These are phyloP conservation scores for Hippocampus abdominalis DNA, from an alignment of 2,113 vertebrate species.

Conservation along the genomic window DNA sequence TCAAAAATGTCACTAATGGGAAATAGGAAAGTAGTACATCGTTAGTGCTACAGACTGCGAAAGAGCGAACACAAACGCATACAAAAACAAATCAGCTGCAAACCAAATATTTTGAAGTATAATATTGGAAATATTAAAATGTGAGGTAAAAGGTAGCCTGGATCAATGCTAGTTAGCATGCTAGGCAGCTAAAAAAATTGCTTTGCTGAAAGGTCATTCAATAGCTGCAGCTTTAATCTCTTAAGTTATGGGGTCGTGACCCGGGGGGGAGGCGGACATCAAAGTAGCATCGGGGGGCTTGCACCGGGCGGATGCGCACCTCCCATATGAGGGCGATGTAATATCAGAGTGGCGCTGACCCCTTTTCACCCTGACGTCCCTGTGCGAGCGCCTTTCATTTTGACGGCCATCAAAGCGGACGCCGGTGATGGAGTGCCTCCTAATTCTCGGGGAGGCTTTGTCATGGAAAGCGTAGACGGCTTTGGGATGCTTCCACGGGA, in stretches of 20 bases:
- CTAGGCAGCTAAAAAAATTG: background rate
- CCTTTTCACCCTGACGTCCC: conserved; percentile 30
- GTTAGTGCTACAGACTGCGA: too few relatives aligned
- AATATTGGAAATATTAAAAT: background rate
- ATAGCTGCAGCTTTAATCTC: background rate
- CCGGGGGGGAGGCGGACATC: background rate
- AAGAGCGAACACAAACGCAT: too few relatives aligned
- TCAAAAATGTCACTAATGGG: too few relatives aligned
- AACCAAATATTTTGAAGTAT: background rate
- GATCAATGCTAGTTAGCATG: background rate
- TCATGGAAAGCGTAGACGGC: conserved; percentile 38
- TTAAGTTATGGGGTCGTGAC: background rate
- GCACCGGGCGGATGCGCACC: background rate
- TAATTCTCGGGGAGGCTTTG: conserved; percentile 41
- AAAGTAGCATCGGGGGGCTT: background rate
- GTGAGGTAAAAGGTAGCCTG: background rate
- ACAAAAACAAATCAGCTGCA: too few relatives aligned
- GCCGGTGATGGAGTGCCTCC: conserved; percentile 43
- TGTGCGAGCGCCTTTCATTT: conserved; percentile 1
- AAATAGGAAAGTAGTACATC: too few relatives aligned
- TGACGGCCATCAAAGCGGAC: conserved; percentile 42
- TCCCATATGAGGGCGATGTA: conserved; percentile 45
- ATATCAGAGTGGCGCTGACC: conserved; percentile 37
- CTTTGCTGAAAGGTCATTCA: background rate
- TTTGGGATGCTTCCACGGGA: conserved; percentile 13